A percentile compares a stretch with the other conserved stretches of the same genome.
Conservation (phyloP, 2,888 invertebrate species). For the Campaea margaritaria region DNA sequence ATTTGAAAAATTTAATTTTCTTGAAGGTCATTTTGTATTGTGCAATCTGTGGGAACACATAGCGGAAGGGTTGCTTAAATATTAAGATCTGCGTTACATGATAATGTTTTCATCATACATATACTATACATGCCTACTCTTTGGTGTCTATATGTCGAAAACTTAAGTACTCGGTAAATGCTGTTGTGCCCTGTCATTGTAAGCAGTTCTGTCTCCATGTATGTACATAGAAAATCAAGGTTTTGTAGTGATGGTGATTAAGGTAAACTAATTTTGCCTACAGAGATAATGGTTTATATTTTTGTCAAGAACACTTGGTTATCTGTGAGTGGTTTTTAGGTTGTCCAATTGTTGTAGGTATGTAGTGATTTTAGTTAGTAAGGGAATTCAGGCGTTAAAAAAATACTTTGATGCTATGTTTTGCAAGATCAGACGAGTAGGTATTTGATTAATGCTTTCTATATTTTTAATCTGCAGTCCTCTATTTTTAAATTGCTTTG, state of each 20-base stretch:
- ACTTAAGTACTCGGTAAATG: conserved; percentile 9
- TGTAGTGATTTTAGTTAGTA: too few species aligned
- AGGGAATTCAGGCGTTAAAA: too few species aligned
- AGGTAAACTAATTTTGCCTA: conserved; percentile 3
- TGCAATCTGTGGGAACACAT: conserved; percentile 6
- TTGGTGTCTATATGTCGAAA: conserved; percentile 8
- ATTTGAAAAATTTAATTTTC: conserved; percentile 11
- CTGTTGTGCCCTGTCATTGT: conserved; percentile 19
- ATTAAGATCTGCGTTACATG: conserved; percentile 1
- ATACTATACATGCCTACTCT: not conserved
- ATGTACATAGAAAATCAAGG: conserved; percentile 27
- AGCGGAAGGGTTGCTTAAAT: conserved; percentile 11
- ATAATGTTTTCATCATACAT: conserved; percentile 9
- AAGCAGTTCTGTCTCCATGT: conserved; percentile 12
- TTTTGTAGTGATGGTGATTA: conserved; percentile 13
- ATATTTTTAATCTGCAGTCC: not conserved
- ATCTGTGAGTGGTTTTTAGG: too few species aligned
- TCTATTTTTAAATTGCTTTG: conserved; percentile 8
- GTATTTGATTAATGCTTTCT: too few species aligned
- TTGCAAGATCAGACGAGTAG: too few species aligned
- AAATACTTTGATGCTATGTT: too few species aligned
- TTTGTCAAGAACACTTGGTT: too few species aligned
- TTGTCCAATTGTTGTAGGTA: too few species aligned
- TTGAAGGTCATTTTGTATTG: conserved; percentile 27
- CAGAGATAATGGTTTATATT: not conserved